Evolutionary conservation across 2,797 vertebrate genomes (phyloP).

Genomic region (Sebastes itinus): DNA sequence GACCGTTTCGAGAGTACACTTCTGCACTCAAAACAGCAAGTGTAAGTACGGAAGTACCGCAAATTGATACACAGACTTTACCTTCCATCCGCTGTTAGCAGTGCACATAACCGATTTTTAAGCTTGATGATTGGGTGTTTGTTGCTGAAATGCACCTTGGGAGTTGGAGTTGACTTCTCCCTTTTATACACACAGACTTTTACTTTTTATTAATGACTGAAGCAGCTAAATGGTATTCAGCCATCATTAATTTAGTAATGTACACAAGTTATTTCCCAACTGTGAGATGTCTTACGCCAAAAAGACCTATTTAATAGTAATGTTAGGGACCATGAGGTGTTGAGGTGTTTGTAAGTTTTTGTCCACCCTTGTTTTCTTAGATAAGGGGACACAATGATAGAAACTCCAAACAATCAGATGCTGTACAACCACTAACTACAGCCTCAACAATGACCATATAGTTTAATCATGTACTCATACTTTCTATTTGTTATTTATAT

Average conservation of each 20-base stretch:
- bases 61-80: no score
- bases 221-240: not conserved
- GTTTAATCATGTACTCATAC: not conserved
- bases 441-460: not conserved
- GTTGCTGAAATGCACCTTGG: not conserved
- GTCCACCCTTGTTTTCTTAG: not conserved
- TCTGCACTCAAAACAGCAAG: no score
- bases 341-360: not conserved
- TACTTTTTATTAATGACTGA: not conserved
- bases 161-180: not conserved
- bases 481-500: not conserved
- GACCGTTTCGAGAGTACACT: no score
- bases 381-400: not conserved
- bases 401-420: not conserved
- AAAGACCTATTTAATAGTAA: not conserved
- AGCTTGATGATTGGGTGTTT: not conserved
- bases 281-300: not conserved
- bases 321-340: not conserved
- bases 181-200: not conserved
- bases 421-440: not conserved
- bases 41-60: no score
- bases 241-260: not conserved
- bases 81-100: rapidly evolving
- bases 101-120: not conserved
- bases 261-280: not conserved